These are phyloP conservation scores for Hippocampus guttulatus DNA, from an alignment of 2,113 vertebrate genomes.

Conservation along the genomic window DNA sequence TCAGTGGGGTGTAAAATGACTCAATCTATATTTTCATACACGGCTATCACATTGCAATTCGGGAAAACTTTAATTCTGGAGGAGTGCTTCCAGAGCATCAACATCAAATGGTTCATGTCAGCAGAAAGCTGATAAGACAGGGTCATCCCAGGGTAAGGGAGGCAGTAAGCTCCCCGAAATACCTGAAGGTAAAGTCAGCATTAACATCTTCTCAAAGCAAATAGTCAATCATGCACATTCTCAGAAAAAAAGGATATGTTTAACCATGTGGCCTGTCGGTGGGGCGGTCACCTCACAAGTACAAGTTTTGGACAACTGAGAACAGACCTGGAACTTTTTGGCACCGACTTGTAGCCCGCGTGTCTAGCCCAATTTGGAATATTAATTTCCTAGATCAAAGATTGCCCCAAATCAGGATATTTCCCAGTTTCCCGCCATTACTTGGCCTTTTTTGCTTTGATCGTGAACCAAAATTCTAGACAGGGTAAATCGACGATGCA, in stretches of 20 bases:
- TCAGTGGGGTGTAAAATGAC: background rate
- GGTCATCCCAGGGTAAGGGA: conserved; percentile 57
- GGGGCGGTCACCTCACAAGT: background rate
- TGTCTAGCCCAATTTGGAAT: background rate
- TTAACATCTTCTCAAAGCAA: conserved; percentile 29
- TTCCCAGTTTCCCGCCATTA: background rate
- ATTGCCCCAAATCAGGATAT: too few species aligned
- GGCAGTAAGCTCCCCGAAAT: conserved; percentile 49
- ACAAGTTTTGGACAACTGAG: background rate
- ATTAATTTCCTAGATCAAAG: too few species aligned
- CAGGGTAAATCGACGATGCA: too few species aligned
- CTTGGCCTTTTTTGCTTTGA: background rate
- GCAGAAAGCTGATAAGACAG: conserved; percentile 53
- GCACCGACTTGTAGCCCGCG: background rate
- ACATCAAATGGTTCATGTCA: conserved; percentile 58
- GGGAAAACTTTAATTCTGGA: background rate
- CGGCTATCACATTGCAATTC: background rate
- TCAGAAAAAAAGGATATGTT: background rate
- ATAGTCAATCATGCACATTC: conserved; percentile 19
- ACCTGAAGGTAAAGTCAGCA: conserved; percentile 31
- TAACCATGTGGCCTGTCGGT: background rate
- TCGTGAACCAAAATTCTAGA: background rate
- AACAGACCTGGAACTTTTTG: background rate
- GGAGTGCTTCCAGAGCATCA: conserved; percentile 26
- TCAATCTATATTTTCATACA: background rate